Evolutionary conservation across 2,888 invertebrate species (phyloP), one percentile per base, ranked within the genome.

Genomic region (Lasiommata megera): DNA sequence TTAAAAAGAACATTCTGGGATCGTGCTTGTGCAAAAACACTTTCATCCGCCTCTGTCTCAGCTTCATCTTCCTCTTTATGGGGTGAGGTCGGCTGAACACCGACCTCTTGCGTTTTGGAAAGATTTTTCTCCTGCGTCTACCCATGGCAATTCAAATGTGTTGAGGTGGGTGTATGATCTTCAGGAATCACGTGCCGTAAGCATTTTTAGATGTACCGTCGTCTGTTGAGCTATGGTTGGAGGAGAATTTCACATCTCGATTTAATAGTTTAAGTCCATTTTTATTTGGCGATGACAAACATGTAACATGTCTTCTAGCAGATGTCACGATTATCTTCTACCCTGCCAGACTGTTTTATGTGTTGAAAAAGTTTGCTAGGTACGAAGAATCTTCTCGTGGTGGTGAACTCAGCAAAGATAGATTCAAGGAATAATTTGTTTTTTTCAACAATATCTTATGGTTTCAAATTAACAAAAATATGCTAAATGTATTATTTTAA

Each of bases 31-130:
- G 77, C 52, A 84, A 73, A 60, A 82, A 84, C 0, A 79, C 79
- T 31, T 77, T 84, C 70, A 84, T 73, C 56, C 73, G 74, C 38
- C 76, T 69, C 0, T 83, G 84, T 17, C 70, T 69, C 0, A 82
- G 44, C 62, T 76, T 69, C 71, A 84, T 81, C 58, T 84, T 84
- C 3, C 83, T 65, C 37, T 80, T 74, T 5, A 84, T 82, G 0
- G 83, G 83, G 56, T 84, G 80, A 0, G 84, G 84, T 64, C 83
- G 70, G 1, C 83, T 80, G 67, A 84, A 84, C 0, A 84, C 77
- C 0, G 84, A 83, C 11, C 74, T 64, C 58, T 84, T 84, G 50
- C 72, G 78, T 59, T 73, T 82, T 0, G 77, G 77, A 31, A 83
- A 82, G 12, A 79, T 73, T 56, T 74, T 73, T 52, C 79, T 64